phyloP scores from a whole-genome alignment of 2,888 invertebrate genomes.

The Pandemis cinnamomeana region DNA sequence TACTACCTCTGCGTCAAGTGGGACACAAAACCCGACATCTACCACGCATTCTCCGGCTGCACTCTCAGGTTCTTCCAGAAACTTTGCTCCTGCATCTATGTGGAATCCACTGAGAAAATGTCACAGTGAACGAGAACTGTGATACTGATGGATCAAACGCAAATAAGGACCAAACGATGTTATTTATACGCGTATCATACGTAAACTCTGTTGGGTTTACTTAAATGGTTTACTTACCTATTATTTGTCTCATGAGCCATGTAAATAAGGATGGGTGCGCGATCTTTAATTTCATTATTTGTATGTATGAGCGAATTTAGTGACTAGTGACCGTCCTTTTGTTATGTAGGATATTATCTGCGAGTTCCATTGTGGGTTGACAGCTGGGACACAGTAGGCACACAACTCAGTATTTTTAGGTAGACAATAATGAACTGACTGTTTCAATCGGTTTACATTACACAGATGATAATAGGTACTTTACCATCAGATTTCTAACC shows the following conservation, averaged over 20 bases:
- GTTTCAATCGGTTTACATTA: not conserved
- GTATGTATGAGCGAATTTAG: not conserved
- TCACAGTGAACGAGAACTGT: constrained; percentile 58
- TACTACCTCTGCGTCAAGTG: constrained; percentile 89
- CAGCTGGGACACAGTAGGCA: not conserved
- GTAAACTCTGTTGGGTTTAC: not conserved
- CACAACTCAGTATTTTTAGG: constrained; percentile 1
- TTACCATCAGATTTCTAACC: too few species aligned
- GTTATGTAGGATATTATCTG: not conserved
- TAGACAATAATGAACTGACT: not conserved
- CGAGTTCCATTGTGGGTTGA: constrained; percentile 1
- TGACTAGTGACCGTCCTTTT: not conserved
- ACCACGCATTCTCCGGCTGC: constrained; percentile 78
- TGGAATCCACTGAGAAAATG: constrained; percentile 84
- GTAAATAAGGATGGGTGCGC: not conserved
- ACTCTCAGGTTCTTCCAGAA: constrained; percentile 85
- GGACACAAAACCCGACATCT: constrained; percentile 85
- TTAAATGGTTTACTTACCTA: not conserved
- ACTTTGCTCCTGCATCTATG: constrained; percentile 86
- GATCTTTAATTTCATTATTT: not conserved
- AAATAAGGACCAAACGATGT: constrained; percentile 34
- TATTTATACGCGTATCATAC: constrained; percentile 24
- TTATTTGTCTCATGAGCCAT: constrained; percentile 1
- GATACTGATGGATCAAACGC: constrained; percentile 13
- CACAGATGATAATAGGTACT: too few species aligned